Evolutionary conservation across 2,113 vertebrate genomes (phyloP), one percentile per base, ranked within the genome.

Genomic region (Struthio camelus): DNA sequence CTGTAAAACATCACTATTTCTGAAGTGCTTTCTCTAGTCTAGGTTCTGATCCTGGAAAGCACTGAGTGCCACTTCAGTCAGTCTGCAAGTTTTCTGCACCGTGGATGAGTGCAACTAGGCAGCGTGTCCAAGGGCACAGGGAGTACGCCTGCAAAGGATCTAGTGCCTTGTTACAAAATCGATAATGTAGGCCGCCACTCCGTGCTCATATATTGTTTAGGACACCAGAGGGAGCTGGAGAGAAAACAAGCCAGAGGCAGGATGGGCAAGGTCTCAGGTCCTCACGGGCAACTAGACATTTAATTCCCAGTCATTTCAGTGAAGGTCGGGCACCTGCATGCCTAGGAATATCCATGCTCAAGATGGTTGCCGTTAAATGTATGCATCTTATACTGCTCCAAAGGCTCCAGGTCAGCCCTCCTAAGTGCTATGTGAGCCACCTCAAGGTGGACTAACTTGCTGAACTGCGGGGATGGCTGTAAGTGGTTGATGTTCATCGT

Each of bases 291-390:
- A 80, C 88, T 80, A 1, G 2, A 5, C 30, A 4, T 81, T 54
- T 46, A n/a, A 0, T 54, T 88, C 34, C 46, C 11, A 7, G 62
- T 88, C 1, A 0, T 78, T 50, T 50, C 1, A 1, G 4, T 58
- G 69, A 15, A 13, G 5, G 4, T 2, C 42, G n/a, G 18, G 12
- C 15, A 64, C 3, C 9, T 73, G 14, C 17, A 9, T 24, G 7
- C 16, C n/a, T 67, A 42, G 22, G 15, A 80, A 24, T 78, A 42
- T n/a, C 30, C 1, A 0, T 17, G 3, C 22, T 92, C 64, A 67
- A 15, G 17, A n/a, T 72, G 9, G 7, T 59, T 90, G 25, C 34
- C 67, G 12, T n/a, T 72, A 84, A 67, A 56, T 51, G 28, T 25
- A 18, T 67, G 17, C 20, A 30, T 32, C 36, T 77, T 73, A 34